Evolutionary conservation across 2,888 invertebrate species (phyloP), one percentile per base, ranked within the genome.

Genomic region (Allolobophora icterica): DNA sequence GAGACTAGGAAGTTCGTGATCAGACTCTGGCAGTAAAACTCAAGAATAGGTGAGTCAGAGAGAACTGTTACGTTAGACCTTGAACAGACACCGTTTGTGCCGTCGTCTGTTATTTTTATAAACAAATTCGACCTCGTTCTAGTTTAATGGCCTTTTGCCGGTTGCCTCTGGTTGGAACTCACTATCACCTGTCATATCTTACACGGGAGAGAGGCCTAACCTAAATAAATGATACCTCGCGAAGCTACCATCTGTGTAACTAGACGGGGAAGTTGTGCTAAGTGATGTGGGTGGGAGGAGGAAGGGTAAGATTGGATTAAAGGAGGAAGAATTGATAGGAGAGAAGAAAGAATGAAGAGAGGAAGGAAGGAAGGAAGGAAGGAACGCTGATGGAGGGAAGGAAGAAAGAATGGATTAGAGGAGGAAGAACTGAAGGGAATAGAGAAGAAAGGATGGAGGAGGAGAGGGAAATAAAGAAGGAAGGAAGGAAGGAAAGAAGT

Each of bases 101-200:
- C n/a, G 71, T n/a, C 30, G 71, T n/a, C 71, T 71, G 71, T 71
- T 71, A 71, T 30, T 71, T 71, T 71, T 71, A 71, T 71, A 71
- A 71, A 71, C 71, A 71, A 71, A 71, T n/a, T 71, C n/a, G 30
- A 30, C 71, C 71, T 71, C 71, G 52, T 19, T 24, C 71, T 71
- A 71, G 71, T 71, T 71, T 71, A n/a, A 71, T 71, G 71, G 52
- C 24, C 21, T 52, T 52, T 52, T 21, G 52, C 52, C 6, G 52
- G 30, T 71, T 71, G n/a, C 71, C 71, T 4, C 30, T n/a, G n/a
- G 11, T 71, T n/a, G 6, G 30, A 11, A 71, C 71, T n/a, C 1
- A 8, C 30, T 71, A 71, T 71, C 71, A 71, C 71, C 71, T 71
- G 71, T 71, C 71, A 71, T 71, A 71, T 71, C n/a, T n/a, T 71